Base-by-base conservation (phyloP, 2,888 invertebrate species). In the Alentia gelatinosa region DNA sequence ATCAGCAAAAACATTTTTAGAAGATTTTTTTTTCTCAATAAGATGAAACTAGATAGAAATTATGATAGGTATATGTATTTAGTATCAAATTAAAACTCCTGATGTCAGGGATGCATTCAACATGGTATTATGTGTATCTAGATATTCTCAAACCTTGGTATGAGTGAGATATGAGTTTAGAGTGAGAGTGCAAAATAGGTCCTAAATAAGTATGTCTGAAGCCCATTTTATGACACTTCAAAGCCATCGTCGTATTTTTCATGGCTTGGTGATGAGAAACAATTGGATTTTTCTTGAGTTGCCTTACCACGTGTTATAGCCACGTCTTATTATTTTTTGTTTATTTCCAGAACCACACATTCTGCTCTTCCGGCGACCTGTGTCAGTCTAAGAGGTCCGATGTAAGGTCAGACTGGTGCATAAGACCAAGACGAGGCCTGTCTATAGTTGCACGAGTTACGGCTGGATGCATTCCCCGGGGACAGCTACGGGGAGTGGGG, bases 281-380 rank as follows among this genome's bases (percentile, higher is more conserved):
- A 42, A 42, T 7, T 42, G 47, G 7, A 42, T 42, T 12, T 15
- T 12, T 7, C 15, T 7, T 42, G 47, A 15, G 15, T 7, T 42
- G 9, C 15, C 15, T 42, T 42, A 15, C 47, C 7, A 42, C 15
- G 47, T 42, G 15, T 7, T 42, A 15, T 15, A 42, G 15, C 9
- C 15, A 56, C 19, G 19, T 4, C 19, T 56, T 19, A 12, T n/a
- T 74, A 30, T 33, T 26, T 26, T 26, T 4, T 86, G 47, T 89
- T 39, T 47, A 68, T 40, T 91, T 92, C 0, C 92, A 93, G 93
- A 93, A 75, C 93, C 93, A 4, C 93, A 93, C 89, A 93, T 93
- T 79, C 90, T 93, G n/a, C 92, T 93, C 37, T 93, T 93, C 91
- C 74, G 93, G 30, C 88, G 93, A n/a, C 90, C 90, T 33, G 83